phyloP scores from a whole-genome alignment of 2,113 vertebrate species.

The Naja naja region DNA sequence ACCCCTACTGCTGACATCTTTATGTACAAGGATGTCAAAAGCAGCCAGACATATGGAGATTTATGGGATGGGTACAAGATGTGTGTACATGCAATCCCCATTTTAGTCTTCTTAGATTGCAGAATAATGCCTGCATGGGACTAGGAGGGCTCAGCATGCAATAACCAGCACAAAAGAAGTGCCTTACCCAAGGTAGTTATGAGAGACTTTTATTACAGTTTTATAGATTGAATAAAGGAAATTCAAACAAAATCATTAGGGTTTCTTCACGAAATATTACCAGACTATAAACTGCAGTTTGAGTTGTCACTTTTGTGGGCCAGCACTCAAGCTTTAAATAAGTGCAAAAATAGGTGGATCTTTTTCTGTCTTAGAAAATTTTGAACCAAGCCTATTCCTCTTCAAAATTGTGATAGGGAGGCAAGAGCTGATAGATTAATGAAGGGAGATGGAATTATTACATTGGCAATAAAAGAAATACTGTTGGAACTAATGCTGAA shows the following conservation, averaged over 20 bases:
- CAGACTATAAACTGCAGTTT: neutral
- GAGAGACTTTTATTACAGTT: neutral
- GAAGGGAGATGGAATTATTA: neutral
- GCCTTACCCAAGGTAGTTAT: neutral
- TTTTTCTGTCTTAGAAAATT: neutral
- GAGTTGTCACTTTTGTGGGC: neutral
- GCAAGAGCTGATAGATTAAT: neutral
- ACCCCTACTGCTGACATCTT: neutral
- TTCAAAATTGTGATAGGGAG: neutral
- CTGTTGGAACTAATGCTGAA: neutral
- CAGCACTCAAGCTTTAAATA: neutral
- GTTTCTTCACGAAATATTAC: neutral
- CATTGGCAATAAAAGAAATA: neutral
- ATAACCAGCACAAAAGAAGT: neutral
- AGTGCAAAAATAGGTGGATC: neutral
- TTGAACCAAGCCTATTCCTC: neutral
- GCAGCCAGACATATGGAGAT: neutral
- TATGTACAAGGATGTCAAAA: neutral
- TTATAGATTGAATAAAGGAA: neutral
- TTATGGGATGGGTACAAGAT: neutral
- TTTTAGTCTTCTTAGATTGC: neutral
- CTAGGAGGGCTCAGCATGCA: neutral
- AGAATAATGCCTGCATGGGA: neutral
- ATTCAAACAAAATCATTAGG: neutral
- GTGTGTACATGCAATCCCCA: neutral